phyloP scores from a whole-genome alignment of 2,888 invertebrate genomes.

The Tetrapedia diversipes region DNA sequence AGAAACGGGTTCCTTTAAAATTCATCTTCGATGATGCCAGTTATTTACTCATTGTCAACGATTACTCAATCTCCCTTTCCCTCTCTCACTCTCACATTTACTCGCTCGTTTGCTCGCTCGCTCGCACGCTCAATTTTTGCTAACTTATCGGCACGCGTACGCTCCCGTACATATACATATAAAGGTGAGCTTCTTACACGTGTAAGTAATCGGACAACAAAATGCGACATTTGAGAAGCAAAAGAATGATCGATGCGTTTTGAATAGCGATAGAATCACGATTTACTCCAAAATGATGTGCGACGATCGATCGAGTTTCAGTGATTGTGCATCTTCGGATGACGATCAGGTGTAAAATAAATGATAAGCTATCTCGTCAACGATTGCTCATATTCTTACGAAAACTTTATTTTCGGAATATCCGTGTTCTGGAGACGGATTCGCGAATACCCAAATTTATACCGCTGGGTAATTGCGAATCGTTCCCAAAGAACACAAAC shows the following conservation, averaged over 20 bases:
- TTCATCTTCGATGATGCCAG: constrained; percentile 41
- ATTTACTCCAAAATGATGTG: neutral
- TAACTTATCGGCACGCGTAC: neutral
- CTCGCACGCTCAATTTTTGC: neutral
- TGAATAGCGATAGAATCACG: neutral
- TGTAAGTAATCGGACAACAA: neutral
- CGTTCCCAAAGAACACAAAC: neutral
- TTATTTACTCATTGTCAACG: neutral
- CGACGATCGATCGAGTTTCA: constrained; percentile 12
- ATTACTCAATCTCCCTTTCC: neutral
- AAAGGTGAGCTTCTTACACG: neutral
- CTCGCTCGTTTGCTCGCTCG: neutral
- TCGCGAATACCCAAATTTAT: neutral
- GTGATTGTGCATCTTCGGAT: constrained; percentile 15
- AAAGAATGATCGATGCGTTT: constrained; percentile 8
- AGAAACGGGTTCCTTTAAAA: constrained; percentile 35
- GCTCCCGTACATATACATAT: neutral
- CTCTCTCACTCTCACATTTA: neutral
- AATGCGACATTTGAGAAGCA: neutral
- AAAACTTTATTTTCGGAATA: constrained; percentile 38
- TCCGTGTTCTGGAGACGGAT: neutral
- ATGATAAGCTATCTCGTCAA: constrained; percentile 9
- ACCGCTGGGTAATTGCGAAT: too few relatives aligned
- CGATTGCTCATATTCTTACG: neutral
- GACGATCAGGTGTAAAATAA: constrained; percentile 23